phyloP scores from a whole-genome alignment of 1,140 invertebrate species.

The Drosophila littoralis region DNA sequence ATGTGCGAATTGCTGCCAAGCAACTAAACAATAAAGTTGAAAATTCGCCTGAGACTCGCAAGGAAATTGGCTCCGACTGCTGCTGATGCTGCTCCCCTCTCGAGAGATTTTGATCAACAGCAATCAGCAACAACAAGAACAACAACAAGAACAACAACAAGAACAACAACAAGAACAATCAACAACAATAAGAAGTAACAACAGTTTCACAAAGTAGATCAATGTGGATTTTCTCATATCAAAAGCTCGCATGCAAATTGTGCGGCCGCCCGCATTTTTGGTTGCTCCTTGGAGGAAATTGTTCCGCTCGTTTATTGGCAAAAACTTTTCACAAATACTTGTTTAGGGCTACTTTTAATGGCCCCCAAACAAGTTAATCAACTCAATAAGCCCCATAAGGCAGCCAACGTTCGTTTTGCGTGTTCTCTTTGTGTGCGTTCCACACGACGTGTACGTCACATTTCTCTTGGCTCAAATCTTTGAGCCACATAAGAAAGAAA shows the following conservation, averaged over 20 bases:
- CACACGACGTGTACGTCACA: conserved; percentile 41
- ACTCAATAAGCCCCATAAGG: conserved; percentile 37
- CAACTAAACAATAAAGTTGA: conserved; percentile 75
- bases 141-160: conserved; percentile 4
- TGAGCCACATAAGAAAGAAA: not conserved
- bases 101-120: conserved; percentile 36
- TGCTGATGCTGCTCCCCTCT: conserved; percentile 5
- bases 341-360: conserved; percentile 26
- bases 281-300: conserved; percentile 24
- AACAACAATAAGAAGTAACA: conserved; percentile 4
- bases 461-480: conserved; percentile 3
- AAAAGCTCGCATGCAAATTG: conserved; percentile 39
- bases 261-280: conserved; percentile 38
- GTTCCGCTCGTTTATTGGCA: conserved; percentile 17
- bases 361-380: conserved; percentile 40
- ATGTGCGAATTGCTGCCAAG: conserved; percentile 35
- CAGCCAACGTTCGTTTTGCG: not conserved
- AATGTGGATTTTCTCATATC: conserved; percentile 42
- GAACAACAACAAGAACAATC: conserved; percentile 3
- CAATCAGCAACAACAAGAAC: conserved; percentile 8
- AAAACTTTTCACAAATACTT: conserved; percentile 19
- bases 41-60: conserved; percentile 57
- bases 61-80: conserved; percentile 46
- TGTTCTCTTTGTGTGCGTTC: not conserved
- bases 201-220: conserved; percentile 50